Evolutionary conservation across 2,797 vertebrate species (phyloP), one percentile per base, ranked within the genome.

Genomic region (Taeniopygia guttata): DNA sequence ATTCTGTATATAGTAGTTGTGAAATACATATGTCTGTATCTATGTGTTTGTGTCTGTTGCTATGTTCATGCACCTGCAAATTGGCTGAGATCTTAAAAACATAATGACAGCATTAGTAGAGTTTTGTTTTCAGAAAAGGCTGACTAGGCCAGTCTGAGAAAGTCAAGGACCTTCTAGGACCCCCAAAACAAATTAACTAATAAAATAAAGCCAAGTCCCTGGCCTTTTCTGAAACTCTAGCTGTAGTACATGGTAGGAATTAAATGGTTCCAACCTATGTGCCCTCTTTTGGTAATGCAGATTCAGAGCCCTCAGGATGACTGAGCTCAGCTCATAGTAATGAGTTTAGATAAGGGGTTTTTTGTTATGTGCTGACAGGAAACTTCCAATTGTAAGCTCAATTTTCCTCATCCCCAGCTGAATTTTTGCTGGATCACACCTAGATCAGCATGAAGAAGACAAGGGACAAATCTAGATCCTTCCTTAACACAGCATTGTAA

Each of bases 41-140:
- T 81, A 88, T 22, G 55, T 79, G 76, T 84, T 94, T 85, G 72
- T 83, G 75, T 89, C 91, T 95, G 87, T 89, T 89, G 73, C 89
- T 90, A 72, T 46, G 68, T 81, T 91, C 58, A 43, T 9, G 63
- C 87, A 94, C 82, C 89, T 95, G 85, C 36, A 94, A 86, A 88
- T n/a, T 77, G 82, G 90, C 92, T 83, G 82, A 81, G 89, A 45
- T 64, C 86, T 92, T 23, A 21, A 70, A 92, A 93, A 83, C 2
- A 0, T 51, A 87, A 69, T 34, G 67, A 74, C 72, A 91, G 60
- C 78, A 64, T 74, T 16, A 81, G 78, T 7, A 73, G 67, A 73
- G 58, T 20, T 90, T 78, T 82, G 59, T 80, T 89, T 83, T 80
- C 62, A 72, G 66, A 36, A 93, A 68, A 80, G 66, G 43, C 58